Base-by-base conservation (phyloP, 2,888 invertebrate species). In the Corbicula japonica region DNA sequence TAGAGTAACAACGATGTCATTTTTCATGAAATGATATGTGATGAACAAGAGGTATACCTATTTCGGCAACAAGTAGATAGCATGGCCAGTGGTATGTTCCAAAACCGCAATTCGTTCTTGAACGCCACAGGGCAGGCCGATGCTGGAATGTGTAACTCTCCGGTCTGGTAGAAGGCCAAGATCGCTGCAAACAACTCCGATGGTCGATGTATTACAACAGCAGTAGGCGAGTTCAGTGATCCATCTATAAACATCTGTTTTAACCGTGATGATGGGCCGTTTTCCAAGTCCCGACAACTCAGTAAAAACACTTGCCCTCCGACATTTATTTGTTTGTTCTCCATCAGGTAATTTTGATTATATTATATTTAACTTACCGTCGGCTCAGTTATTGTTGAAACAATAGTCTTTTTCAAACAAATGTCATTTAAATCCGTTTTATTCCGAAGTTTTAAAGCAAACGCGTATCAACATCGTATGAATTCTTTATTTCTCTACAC, bases 51-150 rank as follows among this genome's bases (percentile, higher is more conserved):
- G 5, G 35, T 61, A 30, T 62, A 78, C 77, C 48, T 61, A 44
- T 56, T 68, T 38, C 50, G 63, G 35, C 75, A 76, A 50, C 78
- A 79, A 21, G 58, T 66, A 12, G 79, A 46, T 28, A 83, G 38
- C 3, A 35, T 38, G n/a, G 71, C 60, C 21, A 58, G 63, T 30
- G 76, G 48, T 26, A 84, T 73, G 23, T 78, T 73, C 83, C 83
- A 84, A 46, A 66, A 84, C 44, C 80, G 71, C 60, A 84, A 34
- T 68, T 84, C 83, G 10, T 70, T 72, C 21, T 78, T 44, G 44
- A 84, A 84, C 38, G 80, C 83, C 18, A 72, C 65, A 12, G 83
- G 83, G 65, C 83, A 84, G 54, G 74, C 71, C 34, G 70, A 70
- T 38, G 70, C 52, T 0, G 83, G 80, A 60, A 84, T 84, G 52